Conservation (phyloP, 37 sponge, comb jelly and placozoan genomes). For the Haliclona indistincta region DNA sequence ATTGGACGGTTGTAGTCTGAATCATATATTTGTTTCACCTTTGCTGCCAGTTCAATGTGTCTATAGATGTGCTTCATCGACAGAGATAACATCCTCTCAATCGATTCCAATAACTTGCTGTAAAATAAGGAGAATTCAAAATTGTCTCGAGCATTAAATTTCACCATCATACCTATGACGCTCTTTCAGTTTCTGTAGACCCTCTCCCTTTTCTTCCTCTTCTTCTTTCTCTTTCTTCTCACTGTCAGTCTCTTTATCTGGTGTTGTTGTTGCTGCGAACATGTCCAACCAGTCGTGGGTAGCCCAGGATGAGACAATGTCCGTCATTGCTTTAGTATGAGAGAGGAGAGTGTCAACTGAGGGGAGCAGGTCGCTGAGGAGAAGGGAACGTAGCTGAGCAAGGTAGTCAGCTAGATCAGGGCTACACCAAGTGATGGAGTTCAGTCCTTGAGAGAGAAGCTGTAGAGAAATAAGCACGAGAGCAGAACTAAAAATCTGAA, state of each 20-base stretch:
- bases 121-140: neutral
- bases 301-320: constrained; percentile 27
- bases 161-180: neutral
- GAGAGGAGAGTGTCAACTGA: constrained; percentile 17
- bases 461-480: neutral
- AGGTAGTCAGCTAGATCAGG: constrained; percentile 45
- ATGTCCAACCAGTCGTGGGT: constrained; percentile 29
- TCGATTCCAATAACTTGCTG: constrained; percentile 29
- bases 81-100: constrained; percentile 5
- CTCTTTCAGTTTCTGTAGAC: neutral
- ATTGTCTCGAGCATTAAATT: too few species aligned
- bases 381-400: constrained; percentile 16
- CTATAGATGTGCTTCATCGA: constrained; percentile 2
- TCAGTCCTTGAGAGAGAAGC: constrained; percentile 32
- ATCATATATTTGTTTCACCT: neutral
- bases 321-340: neutral
- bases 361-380: constrained; percentile 35
- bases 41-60: neutral
- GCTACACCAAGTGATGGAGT: constrained; percentile 40
- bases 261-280: constrained; percentile 14
- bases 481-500: neutral
- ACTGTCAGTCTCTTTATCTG: neutral
- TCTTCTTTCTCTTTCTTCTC: neutral
- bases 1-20: too few species aligned
- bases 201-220: neutral